Evolutionary conservation across 2,888 invertebrate genomes (phyloP).

Genomic region (Maniola hyperantus): DNA sequence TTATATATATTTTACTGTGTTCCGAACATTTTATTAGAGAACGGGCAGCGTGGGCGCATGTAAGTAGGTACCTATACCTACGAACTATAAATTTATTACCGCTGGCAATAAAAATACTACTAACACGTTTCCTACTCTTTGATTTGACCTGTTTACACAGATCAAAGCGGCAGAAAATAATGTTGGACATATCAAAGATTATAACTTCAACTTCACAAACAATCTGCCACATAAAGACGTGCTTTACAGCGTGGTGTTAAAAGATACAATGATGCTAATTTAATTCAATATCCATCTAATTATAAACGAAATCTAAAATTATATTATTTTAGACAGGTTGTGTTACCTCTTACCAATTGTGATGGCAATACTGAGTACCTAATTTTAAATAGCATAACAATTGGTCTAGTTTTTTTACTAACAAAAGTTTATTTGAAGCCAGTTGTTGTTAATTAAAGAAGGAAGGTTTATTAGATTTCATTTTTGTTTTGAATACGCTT

Average conservation of each 20-base stretch:
- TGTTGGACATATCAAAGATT: conserved; percentile 71
- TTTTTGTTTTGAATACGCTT: background rate
- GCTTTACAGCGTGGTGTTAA: conserved; percentile 10
- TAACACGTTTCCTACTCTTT: conserved; percentile 80
- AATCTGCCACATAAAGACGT: conserved; percentile 17
- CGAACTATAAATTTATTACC: conserved; percentile 75
- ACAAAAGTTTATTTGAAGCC: background rate
- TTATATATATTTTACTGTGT: conserved; percentile 62
- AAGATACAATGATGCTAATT: conserved; percentile 14
- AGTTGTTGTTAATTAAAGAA: background rate
- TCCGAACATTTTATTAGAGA: conserved; percentile 64
- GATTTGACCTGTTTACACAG: conserved; percentile 77
- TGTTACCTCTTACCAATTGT: background rate
- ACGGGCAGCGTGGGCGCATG: conserved; percentile 68
- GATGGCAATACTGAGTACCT: background rate
- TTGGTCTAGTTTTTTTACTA: background rate
- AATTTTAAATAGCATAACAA: background rate
- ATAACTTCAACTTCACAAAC: conserved; percentile 40
- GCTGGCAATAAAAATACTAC: conserved; percentile 76
- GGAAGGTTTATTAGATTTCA: background rate
- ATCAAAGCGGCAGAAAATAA: conserved; percentile 75
- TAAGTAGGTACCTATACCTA: conserved; percentile 53
- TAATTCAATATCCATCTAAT: background rate
- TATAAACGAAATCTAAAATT: background rate
- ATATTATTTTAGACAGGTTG: background rate